A percentile compares a stretch with the other conserved stretches of the same genome.
Conservation (phyloP, 2,888 invertebrate species). For the Sminthurides aquaticus region DNA sequence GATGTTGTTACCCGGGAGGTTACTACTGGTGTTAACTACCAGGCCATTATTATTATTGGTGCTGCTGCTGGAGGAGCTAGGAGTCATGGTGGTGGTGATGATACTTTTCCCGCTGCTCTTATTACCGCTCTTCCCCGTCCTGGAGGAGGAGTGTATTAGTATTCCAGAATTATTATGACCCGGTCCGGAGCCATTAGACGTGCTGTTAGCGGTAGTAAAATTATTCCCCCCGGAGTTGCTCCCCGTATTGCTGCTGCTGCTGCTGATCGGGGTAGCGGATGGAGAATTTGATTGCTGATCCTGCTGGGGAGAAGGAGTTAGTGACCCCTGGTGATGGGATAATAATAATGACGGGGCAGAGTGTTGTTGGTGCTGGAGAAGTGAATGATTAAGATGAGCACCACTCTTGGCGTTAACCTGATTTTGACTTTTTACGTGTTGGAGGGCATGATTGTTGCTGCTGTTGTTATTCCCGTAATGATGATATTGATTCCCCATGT, state of each 20-base stretch:
- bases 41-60: slow-evolving; percentile 9
- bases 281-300: not conserved
- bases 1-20: slow-evolving; percentile 13
- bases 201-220: not conserved
- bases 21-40: slow-evolving; percentile 18
- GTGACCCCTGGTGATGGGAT: not conserved
- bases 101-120: too few relatives aligned
- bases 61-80: slow-evolving; percentile 7
- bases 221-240: too few relatives aligned
- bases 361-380: slow-evolving; percentile 12
- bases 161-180: too few relatives aligned
- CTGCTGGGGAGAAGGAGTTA: not conserved
- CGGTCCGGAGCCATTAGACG: not conserved
- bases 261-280: not conserved
- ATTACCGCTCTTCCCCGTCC: too few relatives aligned
- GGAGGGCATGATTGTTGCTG: slow-evolving; percentile 24
- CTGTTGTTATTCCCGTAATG: slow-evolving; percentile 6
- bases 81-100: not conserved
- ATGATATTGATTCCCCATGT: slow-evolving; percentile 4
- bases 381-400: slow-evolving; percentile 19
- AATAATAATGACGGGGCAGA: slow-evolving; percentile 15
- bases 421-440: slow-evolving; percentile 27
- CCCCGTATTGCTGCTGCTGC: too few relatives aligned
- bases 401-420: slow-evolving; percentile 31
- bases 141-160: too few relatives aligned